Percentiles rank a stretch among this genome's conserved stretches.
These are phyloP conservation scores for Gasterosteus nipponicus DNA, from an alignment of 2,113 vertebrate genomes.

Conservation along the genomic window DNA sequence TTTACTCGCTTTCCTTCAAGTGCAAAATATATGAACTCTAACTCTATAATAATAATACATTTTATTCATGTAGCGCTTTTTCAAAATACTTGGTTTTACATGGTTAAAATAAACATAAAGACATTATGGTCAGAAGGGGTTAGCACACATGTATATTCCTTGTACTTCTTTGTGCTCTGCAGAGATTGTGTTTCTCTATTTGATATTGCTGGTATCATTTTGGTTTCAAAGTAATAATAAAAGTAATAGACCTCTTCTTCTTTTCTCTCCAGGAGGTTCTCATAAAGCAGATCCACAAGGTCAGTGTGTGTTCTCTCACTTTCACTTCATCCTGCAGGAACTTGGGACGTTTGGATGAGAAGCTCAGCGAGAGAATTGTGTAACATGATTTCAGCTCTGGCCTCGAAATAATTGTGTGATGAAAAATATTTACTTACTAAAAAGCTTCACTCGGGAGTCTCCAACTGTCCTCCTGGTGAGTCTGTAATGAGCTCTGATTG, in stretches of 20 bases:
- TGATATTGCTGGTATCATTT: conserved; percentile 31
- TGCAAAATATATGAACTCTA: neutral
- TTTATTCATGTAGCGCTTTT: too few species aligned
- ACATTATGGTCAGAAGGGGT: neutral
- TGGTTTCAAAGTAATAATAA: conserved; percentile 3
- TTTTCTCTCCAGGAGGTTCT: conserved; percentile 89
- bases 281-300: conserved; percentile 99
- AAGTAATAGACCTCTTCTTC: neutral
- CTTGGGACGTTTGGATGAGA: conserved; percentile 19
- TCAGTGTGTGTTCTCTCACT: conserved; percentile 68
- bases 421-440: neutral
- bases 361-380: conserved; percentile 10
- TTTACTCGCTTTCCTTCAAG: too few species aligned
- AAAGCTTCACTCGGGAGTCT: neutral
- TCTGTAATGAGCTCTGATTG: neutral
- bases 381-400: conserved; percentile 10
- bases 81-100: too few species aligned
- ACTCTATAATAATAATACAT: too few species aligned
- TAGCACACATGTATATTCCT: neutral
- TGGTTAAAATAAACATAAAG: too few species aligned
- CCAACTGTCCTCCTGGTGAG: too few species aligned
- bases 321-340: conserved; percentile 11
- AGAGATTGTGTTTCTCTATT: conserved; percentile 35
- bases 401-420: conserved; percentile 5
- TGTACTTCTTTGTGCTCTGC: neutral